Evolutionary conservation across 2,113 vertebrate genomes (phyloP), one percentile per base, ranked within the genome.

Genomic region (Cynopterus brachyotis): DNA sequence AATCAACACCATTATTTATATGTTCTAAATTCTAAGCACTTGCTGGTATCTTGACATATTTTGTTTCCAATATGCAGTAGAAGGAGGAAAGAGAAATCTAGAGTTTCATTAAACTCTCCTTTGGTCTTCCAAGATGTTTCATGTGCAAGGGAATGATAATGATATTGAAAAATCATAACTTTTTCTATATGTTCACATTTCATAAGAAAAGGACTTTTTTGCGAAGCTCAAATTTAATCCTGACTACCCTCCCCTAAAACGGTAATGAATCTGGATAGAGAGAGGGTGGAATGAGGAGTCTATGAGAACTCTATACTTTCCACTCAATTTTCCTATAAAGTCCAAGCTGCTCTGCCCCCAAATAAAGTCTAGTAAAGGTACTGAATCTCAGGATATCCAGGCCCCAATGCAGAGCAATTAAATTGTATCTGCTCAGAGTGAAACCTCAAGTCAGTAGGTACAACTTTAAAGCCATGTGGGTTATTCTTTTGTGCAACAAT

Each of bases 11-110:
- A 47, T 70, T 86, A 81, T 80, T 92, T 91, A 64, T 90, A 53
- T 64, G 26, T 75, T 96, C 42, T 70, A 88, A 90, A 95, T 69
- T 92, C 37, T 67, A 67, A 97, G 35, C 37, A 78, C 64, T 93
- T 87, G 13, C n/a, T 91, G 32, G 16, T 53, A 60, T 60, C 45
- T 90, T 96, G 62, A 59, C 35, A 80, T 94, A 50, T 73, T 94
- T 95, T 80, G 35, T 89, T 89, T 3, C 8, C 6, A 9, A 24
- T 57, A 64, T 70, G 10, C 4, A 72, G 0, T 86, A 1, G 12
- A 75, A 89, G 30, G 35, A 88, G 22, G 35, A 89, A 79, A 40
- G 82, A 78, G 26, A 69, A 53, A 59, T 84, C 57, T 55, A 70
- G 35, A 55, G 9, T 66, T 35, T 86, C 19, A 83, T 40, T 86